Evolutionary conservation across 2,797 vertebrate species (phyloP).

Genomic region (Lutra lutra): DNA sequence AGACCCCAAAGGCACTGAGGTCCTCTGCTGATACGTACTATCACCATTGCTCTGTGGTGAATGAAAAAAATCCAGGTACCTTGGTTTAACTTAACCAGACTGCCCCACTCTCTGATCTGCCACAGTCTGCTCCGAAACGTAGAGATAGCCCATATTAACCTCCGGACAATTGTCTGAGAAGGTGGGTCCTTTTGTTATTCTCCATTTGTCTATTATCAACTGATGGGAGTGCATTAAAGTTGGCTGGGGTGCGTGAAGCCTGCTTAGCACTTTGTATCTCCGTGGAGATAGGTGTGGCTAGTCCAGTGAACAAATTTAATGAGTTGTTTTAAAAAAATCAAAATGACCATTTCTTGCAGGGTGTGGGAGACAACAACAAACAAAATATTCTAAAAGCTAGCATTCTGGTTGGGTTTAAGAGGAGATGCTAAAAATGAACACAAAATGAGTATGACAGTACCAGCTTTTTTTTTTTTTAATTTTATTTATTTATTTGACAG

Average conservation of each 20-base stretch:
- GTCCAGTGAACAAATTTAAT: not conserved
- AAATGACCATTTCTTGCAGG: not conserved
- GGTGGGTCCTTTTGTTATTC: not conserved
- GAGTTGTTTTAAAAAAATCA: not conserved
- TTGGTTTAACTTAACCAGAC: not conserved
- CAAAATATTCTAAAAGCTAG: not conserved
- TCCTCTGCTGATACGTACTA: slow-evolving; percentile 26
- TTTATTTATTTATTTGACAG: no score
- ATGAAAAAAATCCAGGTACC: not conserved
- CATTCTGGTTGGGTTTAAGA: not conserved
- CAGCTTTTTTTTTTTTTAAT: no score
- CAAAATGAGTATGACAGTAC: not conserved
- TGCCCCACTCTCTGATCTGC: not conserved
- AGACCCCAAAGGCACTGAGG: slow-evolving; percentile 71
- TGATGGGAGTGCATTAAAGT: not conserved
- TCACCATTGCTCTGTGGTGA: slow-evolving; percentile 3
- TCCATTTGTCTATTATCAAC: not conserved
- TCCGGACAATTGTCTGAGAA: not conserved
- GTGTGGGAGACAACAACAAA: not conserved
- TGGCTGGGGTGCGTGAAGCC: not conserved
- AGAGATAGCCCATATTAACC: no score
- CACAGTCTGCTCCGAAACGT: no score
- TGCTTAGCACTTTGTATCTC: not conserved
- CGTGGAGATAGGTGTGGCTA: not conserved
- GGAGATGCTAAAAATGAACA: not conserved